Evolutionary conservation across 2,888 invertebrate genomes (phyloP), one percentile per base, ranked within the genome.

Genomic region (Trisateles emortualis): DNA sequence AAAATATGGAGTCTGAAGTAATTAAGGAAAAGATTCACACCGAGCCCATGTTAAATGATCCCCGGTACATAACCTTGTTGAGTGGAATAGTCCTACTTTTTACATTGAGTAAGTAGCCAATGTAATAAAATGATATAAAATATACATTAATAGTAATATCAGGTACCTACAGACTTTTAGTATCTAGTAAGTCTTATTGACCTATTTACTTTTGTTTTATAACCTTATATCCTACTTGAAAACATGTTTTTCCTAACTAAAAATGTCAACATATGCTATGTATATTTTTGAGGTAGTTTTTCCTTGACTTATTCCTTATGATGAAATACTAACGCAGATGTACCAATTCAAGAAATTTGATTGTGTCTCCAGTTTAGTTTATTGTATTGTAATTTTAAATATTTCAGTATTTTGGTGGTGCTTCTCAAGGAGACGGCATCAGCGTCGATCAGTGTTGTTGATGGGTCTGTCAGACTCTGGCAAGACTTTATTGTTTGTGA

Each of bases 391-490:
- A 39, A 11, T 22, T 48, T 41, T 36, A 38, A 0, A 35, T 59
- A 26, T 93, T 92, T 44, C 79, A 96, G 95, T 95, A 33, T 81
- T 95, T 57, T 94, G 95, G 86, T 89, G 94, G 83, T 82, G 95
- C 65, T 95, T 95, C 88, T 93, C 94, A 54, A 90, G 94, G 51
- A 93, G 94, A 52, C 94, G 92, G 57, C 92, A 93, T 43, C 80
- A 93, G 5, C 94, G 96, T 22, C 93, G 94, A 32, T 95, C 95
- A 66, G 94, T 99, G 42, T 87, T 98, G 49, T 78, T 99, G 9
- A 95, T 96, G 46, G 99, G 99, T 1, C 93, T 98, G 1, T 96
- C 96, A 70, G 98, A 98, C 80, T 95, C 97, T 24, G 99, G 99
- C 13, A 99, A 99, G 93, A 98, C 98, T 1, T 90, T 97, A 30